phyloP scores from a whole-genome alignment of 92 coral and sea anemone species.

The Parazoanthus swiftii region DNA sequence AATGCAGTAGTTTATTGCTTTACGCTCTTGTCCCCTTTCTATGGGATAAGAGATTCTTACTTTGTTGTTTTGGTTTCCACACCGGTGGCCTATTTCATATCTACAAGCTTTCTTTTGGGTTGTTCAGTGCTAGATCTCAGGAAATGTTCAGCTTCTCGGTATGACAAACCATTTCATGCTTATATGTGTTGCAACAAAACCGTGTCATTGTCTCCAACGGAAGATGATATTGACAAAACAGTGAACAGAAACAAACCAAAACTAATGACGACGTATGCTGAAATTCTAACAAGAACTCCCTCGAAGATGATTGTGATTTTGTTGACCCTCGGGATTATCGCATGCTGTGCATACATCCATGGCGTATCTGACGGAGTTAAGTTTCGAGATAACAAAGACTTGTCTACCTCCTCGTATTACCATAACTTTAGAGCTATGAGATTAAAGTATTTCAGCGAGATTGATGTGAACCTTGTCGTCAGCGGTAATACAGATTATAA shows the following conservation, averaged over 20 bases:
- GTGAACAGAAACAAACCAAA: background rate
- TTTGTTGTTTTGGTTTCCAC: slow-evolving; percentile 41
- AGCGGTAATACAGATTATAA: slow-evolving; percentile 32
- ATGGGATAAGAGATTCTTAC: slow-evolving; percentile 45
- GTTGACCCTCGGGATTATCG: slow-evolving; percentile 36
- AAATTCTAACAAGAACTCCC: slow-evolving; percentile 25
- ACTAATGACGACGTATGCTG: slow-evolving; percentile 22
- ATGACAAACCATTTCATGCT: background rate
- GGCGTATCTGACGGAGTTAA: background rate
- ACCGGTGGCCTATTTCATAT: slow-evolving; percentile 38
- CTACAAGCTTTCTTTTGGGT: slow-evolving; percentile 39
- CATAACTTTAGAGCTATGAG: slow-evolving; percentile 15
- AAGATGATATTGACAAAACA: background rate
- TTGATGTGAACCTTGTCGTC: slow-evolving; percentile 46
- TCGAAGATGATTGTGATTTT: slow-evolving; percentile 39
- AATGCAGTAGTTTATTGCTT: slow-evolving; percentile 38
- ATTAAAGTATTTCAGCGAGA: slow-evolving; percentile 34
- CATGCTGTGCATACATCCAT: slow-evolving; percentile 44
- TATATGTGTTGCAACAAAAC: background rate
- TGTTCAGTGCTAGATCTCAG: slow-evolving; percentile 17
- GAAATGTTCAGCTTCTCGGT: slow-evolving; percentile 3
- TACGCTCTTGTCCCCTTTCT: slow-evolving; percentile 51
- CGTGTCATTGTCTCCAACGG: background rate
- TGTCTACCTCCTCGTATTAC: slow-evolving; percentile 11
- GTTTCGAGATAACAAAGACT: slow-evolving; percentile 8